Base-by-base conservation (phyloP, 2,113 vertebrate species). In the Tylochromis polylepis region DNA sequence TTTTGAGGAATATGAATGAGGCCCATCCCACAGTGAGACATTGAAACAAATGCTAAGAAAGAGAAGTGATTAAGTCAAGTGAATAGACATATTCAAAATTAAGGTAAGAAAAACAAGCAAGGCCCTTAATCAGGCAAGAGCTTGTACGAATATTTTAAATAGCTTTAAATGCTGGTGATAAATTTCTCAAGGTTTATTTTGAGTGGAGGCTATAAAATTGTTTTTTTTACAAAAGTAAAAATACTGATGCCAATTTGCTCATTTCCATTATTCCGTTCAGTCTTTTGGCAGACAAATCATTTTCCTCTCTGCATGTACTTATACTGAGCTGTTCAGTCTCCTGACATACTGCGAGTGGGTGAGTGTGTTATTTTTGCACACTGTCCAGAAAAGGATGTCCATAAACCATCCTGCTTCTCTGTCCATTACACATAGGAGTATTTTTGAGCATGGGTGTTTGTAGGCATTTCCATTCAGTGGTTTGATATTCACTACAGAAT, bases 321-420 rank as follows among this genome's bases (percentile, higher is more conserved):
- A 6, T 36, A 86, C 62, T 58, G 59, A 70, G 85, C 67, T 72
- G 12, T 46, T 87, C 77, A 70, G 70, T 72, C 81, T 83, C 78
- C 43, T 79, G 85, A 90, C 92, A 92, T 92, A 94, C 85, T 93
- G 87, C 88, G 90, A 90, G 91, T 93, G 83, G 90, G 89, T 70
- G 91, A 92, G 49, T 67, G 93, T 83, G 84, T 89, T 89, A 82
- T 84, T 85, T 82, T 91, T 82, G 87, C 88, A 85, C 77, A 46
- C 70, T 80, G 77, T 20, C 18, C 20, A 1, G 81, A 46, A 79
- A 65, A 82, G 62, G 41, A 90, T 87, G 84, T 65, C 31, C 38
- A 34, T 62, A 90, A 79, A 78, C 53, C 67, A 78, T 55, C 72
- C 86, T 59, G 85, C 82, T 67, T 89, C 2, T 2, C 31, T 41